A percentile compares a stretch with the other conserved stretches of the same genome.
These are phyloP conservation scores for Diorhabda sublineata DNA, from an alignment of 1,140 invertebrate genomes.

Conservation along the genomic window DNA sequence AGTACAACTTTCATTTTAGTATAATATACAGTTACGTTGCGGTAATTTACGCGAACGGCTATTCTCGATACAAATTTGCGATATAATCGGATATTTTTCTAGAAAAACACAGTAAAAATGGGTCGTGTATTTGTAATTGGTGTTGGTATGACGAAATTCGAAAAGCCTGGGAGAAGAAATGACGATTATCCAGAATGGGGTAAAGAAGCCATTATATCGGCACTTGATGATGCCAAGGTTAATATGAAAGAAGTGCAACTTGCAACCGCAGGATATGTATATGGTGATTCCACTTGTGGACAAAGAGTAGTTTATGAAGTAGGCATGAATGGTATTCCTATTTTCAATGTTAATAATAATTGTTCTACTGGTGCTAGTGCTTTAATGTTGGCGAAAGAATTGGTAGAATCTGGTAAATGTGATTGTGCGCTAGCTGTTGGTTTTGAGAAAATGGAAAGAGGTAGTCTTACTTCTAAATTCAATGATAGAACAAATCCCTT, in stretches of 20 bases:
- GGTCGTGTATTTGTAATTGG: constrained; percentile 84
- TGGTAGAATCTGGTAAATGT: constrained; percentile 77
- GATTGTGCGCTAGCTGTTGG: constrained; percentile 91
- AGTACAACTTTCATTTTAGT: too few species aligned
- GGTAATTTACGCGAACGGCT: too few species aligned
- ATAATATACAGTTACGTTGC: too few species aligned
- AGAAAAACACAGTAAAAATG: constrained; percentile 33
- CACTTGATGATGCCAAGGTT: constrained; percentile 82
- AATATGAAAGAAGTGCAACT: constrained; percentile 78
- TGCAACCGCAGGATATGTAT: constrained; percentile 91
- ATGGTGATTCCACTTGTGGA: constrained; percentile 94
- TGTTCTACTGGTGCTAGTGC: constrained; percentile 95
- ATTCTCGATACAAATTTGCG: background rate
- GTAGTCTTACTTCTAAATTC: constrained; percentile 78
- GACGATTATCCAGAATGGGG: constrained; percentile 91
- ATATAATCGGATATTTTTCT: constrained; percentile 4
- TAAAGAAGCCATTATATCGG: constrained; percentile 87
- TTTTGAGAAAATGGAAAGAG: constrained; percentile 97
- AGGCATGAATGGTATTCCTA: constrained; percentile 94
- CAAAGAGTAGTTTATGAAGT: constrained; percentile 90
- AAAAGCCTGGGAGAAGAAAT: constrained; percentile 79
- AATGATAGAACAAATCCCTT: constrained; percentile 88
- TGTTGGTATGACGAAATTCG: constrained; percentile 96
- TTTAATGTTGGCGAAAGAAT: constrained; percentile 83
- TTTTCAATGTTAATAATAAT: constrained; percentile 99